Base-by-base conservation (phyloP, 2,888 invertebrate genomes). In the Apamea anceps region DNA sequence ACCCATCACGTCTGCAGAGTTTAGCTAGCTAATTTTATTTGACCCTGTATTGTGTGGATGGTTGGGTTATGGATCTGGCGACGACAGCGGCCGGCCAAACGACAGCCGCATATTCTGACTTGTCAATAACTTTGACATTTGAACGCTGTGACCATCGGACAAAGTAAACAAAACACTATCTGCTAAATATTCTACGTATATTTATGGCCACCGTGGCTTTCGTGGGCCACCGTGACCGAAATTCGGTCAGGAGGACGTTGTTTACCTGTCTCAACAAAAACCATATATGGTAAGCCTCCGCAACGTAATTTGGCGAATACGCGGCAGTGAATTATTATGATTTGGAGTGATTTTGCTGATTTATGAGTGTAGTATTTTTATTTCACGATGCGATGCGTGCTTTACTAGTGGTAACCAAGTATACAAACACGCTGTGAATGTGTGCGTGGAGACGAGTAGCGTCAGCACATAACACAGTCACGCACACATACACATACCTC, bases 271-370 rank as follows among this genome's bases (percentile, higher is more conserved):
- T 12, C 62, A 67, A 79, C 18, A 13, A 65, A 65, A 65, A 21
- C 32, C n/a, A n/a, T 37, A 60, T 45, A 75, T 60, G 45, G 32
- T 62, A 75, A 76, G 74, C 74, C 18, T 15, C 48, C 18, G 21
- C 37, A 62, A 75, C 48, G 37, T 75, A 57, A 57, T 57, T 57
- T n/a, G 57, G 12, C n/a, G 25, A 57, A 25, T 25, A 60, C 57
- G 60, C 60, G 60, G 13, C n/a, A 76, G 21, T 42, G n/a, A 57
- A 42, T 45, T 51, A 70, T 71, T 62, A n/a, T 32, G 10, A 62
- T 76, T 42, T 72, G 18, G 60, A 60, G n/a, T 75, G 8, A 65
- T 51, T 65, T 75, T 74, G 32, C 6, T 48, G 45, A 57, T 66
- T 32, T 21, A 32, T 54, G 25, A n/a, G 21, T 66, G 65, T 28